Percentiles rank a stretch among this genome's conserved stretches.
phyloP scores from a whole-genome alignment of 2,113 vertebrate genomes.

The Pyrgilauda ruficollis region DNA sequence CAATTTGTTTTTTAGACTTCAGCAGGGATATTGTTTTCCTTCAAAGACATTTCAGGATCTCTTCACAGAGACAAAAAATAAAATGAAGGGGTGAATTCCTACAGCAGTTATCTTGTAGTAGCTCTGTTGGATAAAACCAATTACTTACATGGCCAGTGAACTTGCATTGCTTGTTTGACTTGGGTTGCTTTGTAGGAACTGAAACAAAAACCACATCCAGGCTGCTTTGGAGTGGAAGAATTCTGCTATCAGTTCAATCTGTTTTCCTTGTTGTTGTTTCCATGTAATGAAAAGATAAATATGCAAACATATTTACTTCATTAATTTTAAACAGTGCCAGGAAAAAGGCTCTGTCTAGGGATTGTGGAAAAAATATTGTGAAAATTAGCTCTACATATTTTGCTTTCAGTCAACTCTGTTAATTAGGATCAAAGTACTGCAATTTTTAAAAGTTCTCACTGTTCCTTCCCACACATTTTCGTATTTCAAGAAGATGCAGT shows the following conservation, averaged over 20 bases:
- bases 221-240: constrained; percentile 28
- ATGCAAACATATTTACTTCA: constrained; percentile 67
- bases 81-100: not conserved
- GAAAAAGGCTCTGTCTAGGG: constrained; percentile 52
- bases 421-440: constrained; percentile 66
- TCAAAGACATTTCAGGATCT: not conserved
- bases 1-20: not conserved
- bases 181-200: not conserved
- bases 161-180: not conserved
- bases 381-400: constrained; percentile 62
- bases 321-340: constrained; percentile 67
- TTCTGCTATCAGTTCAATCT: constrained; percentile 44
- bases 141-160: not conserved
- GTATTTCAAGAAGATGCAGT: constrained; percentile 22
- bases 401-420: constrained; percentile 59
- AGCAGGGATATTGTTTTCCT: not conserved
- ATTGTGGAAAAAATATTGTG: constrained; percentile 61
- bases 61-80: not conserved
- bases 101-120: not conserved
- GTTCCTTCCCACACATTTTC: constrained; percentile 46
- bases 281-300: constrained; percentile 62
- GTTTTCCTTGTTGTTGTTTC: constrained; percentile 63
- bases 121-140: not conserved
- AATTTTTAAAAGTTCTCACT: constrained; percentile 50
- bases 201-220: constrained; percentile 24